phyloP scores from a whole-genome alignment of 2,797 vertebrate species.

The Heliangelus exortis region DNA sequence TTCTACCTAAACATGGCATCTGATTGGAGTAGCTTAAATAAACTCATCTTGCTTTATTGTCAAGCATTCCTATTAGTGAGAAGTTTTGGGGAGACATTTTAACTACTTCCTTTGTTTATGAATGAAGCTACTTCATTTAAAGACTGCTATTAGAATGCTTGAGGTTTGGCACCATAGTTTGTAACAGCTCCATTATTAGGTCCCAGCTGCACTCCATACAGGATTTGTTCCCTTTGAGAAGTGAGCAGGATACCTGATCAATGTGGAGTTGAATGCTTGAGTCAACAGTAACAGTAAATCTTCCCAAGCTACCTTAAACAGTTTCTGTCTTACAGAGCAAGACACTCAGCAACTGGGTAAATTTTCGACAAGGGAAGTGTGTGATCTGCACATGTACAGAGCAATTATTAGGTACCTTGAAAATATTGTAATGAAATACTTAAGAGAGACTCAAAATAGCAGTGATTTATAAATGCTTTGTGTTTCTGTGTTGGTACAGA shows the following conservation, averaged over 20 bases:
- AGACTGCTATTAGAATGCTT: neutral
- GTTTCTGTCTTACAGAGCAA: neutral
- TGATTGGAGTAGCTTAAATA: neutral
- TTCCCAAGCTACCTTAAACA: neutral
- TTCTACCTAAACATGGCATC: neutral
- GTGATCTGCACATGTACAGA: neutral
- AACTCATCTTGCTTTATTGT: neutral
- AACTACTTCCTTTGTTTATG: neutral
- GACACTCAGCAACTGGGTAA: neutral
- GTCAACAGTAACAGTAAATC: neutral
- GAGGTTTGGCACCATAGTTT: neutral
- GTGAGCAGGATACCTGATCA: accelerated
- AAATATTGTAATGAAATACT: neutral
- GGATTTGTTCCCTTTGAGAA: neutral
- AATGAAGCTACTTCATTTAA: neutral
- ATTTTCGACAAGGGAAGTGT: neutral
- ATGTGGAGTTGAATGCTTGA: neutral
- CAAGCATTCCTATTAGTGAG: neutral
- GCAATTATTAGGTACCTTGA: neutral
- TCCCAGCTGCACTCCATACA: neutral
- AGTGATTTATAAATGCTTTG: neutral
- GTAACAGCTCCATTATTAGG: neutral
- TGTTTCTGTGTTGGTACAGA: neutral
- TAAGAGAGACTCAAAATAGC: neutral
- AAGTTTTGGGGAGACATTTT: neutral